A percentile compares a stretch with the other conserved stretches of the same genome.
These are phyloP conservation scores for Trematocara zebra DNA, from an alignment of 2,113 vertebrate genomes.

Conservation along the genomic window DNA sequence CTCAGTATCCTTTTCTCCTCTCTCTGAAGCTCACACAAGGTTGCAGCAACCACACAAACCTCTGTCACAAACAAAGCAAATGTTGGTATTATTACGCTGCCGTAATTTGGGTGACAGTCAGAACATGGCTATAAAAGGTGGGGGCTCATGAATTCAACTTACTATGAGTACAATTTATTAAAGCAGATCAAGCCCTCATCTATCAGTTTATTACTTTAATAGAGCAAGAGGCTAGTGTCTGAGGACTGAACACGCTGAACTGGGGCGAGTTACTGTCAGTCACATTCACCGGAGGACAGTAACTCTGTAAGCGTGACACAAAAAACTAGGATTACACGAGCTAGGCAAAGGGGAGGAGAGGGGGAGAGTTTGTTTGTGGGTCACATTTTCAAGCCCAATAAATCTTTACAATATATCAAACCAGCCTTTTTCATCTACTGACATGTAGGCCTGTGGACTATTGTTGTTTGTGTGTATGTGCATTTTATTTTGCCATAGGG, in stretches of 20 bases:
- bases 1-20: background rate
- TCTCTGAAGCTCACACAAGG: background rate
- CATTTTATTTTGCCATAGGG: constrained; percentile 9
- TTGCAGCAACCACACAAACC: background rate
- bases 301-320: constrained; percentile 25
- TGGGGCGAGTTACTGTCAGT: background rate
- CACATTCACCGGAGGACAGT: constrained; percentile 10
- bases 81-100: background rate
- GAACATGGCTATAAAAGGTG: background rate
- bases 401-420: constrained; percentile 59
- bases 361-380: constrained; percentile 54
- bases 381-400: constrained; percentile 73
- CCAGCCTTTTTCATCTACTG: background rate
- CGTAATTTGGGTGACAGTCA: background rate
- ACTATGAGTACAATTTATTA: background rate
- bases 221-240: background rate
- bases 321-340: constrained; percentile 21
- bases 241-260: background rate
- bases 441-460: background rate
- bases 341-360: background rate
- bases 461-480: background rate
- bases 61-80: background rate
- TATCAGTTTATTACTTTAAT: background rate
- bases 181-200: background rate
- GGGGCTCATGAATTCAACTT: background rate